A percentile compares a stretch with the other conserved stretches of the same genome.
Conservation (phyloP, 2,888 invertebrate genomes). For the Meliscaeva auricollis region DNA sequence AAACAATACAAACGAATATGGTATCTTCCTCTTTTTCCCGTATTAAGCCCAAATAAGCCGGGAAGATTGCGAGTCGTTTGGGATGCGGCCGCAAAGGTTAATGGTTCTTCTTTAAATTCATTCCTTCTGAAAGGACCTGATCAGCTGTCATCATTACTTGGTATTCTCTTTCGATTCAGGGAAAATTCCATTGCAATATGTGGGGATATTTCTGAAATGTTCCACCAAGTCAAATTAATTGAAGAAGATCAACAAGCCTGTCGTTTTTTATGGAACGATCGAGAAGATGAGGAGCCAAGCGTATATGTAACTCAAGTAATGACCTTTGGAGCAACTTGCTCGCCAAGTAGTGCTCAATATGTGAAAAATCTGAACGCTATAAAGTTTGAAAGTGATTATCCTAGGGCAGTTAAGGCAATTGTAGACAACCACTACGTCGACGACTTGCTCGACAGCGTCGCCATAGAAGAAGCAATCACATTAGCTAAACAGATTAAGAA, state of each 20-base stretch:
- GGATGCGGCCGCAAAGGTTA: slow-evolving; percentile 18
- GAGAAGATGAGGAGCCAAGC: slow-evolving; percentile 4
- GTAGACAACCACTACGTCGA: slow-evolving; percentile 24
- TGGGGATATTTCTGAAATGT: slow-evolving; percentile 15
- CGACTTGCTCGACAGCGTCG: slow-evolving; percentile 1
- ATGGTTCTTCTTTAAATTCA: not conserved
- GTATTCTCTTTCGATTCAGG: not conserved
- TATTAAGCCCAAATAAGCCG: not conserved
- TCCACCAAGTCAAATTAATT: slow-evolving; percentile 12
- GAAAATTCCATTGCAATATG: slow-evolving; percentile 7
- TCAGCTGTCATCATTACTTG: slow-evolving; percentile 10
- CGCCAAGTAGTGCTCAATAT: slow-evolving; percentile 25
- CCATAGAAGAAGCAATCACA: slow-evolving; percentile 6
- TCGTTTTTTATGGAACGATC: slow-evolving; percentile 20
- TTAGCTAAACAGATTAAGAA: slow-evolving; percentile 9
- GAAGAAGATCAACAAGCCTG: slow-evolving; percentile 15
- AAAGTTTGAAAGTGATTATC: slow-evolving; percentile 5
- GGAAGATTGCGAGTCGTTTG: not conserved
- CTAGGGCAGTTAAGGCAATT: slow-evolving; percentile 1
- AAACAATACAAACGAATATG: not conserved
- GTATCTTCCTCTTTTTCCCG: slow-evolving; percentile 7
- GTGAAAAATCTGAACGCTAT: slow-evolving; percentile 16
- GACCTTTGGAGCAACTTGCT: slow-evolving; percentile 23
- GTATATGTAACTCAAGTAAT: slow-evolving; percentile 15
- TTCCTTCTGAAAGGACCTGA: slow-evolving; percentile 18